These are phyloP conservation scores for Egretta garzetta DNA, from an alignment of 2,113 vertebrate species.

Conservation along the genomic window DNA sequence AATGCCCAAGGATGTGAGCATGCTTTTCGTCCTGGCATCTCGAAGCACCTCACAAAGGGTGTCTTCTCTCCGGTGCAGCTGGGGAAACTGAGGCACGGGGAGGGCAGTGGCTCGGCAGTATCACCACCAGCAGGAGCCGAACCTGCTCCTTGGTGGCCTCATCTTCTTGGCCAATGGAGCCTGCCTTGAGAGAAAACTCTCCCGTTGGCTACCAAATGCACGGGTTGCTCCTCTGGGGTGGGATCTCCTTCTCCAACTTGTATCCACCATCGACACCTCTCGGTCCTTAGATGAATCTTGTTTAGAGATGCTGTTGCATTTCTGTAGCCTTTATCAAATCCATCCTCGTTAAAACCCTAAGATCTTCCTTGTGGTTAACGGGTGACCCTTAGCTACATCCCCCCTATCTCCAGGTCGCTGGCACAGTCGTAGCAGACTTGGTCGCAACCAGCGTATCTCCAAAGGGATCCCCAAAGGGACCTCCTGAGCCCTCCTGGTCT, in stretches of 20 bases:
- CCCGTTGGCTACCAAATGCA: neutral
- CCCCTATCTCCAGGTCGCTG: neutral
- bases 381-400: neutral
- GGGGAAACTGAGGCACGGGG: neutral
- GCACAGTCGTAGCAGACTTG: no score
- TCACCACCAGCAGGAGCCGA: neutral
- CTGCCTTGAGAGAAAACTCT: neutral
- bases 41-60: neutral
- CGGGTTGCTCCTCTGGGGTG: neutral
- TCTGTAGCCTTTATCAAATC: neutral
- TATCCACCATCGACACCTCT: neutral
- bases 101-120: neutral
- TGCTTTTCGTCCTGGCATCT: fast-evolving
- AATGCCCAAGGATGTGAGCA: neutral
- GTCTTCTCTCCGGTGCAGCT: neutral
- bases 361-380: neutral
- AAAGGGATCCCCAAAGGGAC: neutral
- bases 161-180: neutral
- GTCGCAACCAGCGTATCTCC: neutral
- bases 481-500: neutral
- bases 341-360: neutral
- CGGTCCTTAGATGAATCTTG: neutral
- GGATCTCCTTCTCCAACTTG: neutral
- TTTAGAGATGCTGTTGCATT: neutral
- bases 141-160: neutral